Evolutionary conservation across 2,888 invertebrate genomes (phyloP), one percentile per base, ranked within the genome.

Genomic region (Limnephilus auricula): DNA sequence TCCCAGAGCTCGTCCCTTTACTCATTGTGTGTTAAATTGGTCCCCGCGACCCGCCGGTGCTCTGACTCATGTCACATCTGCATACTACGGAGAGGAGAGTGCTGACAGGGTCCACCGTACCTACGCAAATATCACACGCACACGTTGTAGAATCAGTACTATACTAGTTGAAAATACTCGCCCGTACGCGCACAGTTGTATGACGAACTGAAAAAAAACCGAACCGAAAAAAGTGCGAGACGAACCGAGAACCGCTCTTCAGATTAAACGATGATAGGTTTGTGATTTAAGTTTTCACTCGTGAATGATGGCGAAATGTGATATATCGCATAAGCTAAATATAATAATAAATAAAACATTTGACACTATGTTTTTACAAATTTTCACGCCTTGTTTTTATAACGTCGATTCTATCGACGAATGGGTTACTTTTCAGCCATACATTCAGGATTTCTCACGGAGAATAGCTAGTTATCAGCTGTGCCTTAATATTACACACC

Each of bases 1-100:
- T 82, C 82, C 34, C 25, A n/a, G 82, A 82, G 34, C 18, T 25
- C 34, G 32, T 34, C 34, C 25, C 82, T 82, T 34, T 82, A 18
- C 82, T 32, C 82, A 82, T 82, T 82, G 82, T 82, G 34, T 34
- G 82, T 34, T 82, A 82, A 82, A 82, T 82, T 34, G 32, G 82
- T 82, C 34, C 18, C 82, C 32, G 82, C 31, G 32, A 65, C 65
- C 65, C 65, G 65, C 65, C 25, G 65, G 25, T 65, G 2, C 65
- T n/a, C 65, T 65, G 65, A 65, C 65, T 65, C 65, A 65, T n/a
- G 65, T 65, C 65, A 65, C 65, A 65, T 65, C 65, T 25, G 65
- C 65, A 25, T n/a, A 65, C 65, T 65, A n/a, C 65, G 65, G 65
- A 25, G 65, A n/a, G 65, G 65, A 65, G 65, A 65, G 65, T 65